Evolutionary conservation across 2,888 invertebrate species (phyloP).

Genomic region (Hermodice carunculata): DNA sequence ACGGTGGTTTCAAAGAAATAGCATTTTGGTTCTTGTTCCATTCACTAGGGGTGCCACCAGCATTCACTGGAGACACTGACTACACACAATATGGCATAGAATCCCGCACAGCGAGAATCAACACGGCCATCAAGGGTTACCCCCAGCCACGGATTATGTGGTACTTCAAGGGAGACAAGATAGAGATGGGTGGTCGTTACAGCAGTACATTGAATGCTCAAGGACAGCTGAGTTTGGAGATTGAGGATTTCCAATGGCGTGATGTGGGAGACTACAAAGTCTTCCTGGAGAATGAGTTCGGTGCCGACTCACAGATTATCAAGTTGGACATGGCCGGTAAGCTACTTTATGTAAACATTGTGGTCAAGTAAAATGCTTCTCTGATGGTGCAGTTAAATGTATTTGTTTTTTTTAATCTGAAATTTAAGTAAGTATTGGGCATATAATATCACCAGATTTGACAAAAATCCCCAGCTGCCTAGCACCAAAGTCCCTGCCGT

Average conservation of each 20-base stretch:
- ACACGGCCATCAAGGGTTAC: conserved; percentile 96
- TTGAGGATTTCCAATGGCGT: conserved; percentile 73
- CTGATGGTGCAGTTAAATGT: no score
- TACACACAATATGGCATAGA: conserved; percentile 93
- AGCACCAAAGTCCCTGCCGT: no score
- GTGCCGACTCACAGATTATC: conserved; percentile 90
- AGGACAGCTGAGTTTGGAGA: conserved; percentile 65
- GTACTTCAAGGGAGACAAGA: conserved; percentile 83
- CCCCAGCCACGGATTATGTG: conserved; percentile 95
- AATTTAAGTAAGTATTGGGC: no score
- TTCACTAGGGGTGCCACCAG: no score
- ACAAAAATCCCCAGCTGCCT: no score
- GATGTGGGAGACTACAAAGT: conserved; percentile 97
- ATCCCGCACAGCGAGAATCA: conserved; percentile 88
- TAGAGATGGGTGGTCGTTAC: conserved; percentile 46
- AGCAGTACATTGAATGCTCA: conserved; percentile 76
- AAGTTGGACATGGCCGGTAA: conserved; percentile 82
- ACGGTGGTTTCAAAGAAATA: no score
- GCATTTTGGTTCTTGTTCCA: no score
- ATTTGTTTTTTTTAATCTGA: no score
- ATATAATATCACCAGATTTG: no score
- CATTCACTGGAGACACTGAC: conserved; percentile 78
- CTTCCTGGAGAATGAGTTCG: conserved; percentile 93
- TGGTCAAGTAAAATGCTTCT: neutral
- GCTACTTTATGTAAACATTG: neutral